Base-by-base conservation (phyloP, 2,113 vertebrate species). In the Eidolon helvum region DNA sequence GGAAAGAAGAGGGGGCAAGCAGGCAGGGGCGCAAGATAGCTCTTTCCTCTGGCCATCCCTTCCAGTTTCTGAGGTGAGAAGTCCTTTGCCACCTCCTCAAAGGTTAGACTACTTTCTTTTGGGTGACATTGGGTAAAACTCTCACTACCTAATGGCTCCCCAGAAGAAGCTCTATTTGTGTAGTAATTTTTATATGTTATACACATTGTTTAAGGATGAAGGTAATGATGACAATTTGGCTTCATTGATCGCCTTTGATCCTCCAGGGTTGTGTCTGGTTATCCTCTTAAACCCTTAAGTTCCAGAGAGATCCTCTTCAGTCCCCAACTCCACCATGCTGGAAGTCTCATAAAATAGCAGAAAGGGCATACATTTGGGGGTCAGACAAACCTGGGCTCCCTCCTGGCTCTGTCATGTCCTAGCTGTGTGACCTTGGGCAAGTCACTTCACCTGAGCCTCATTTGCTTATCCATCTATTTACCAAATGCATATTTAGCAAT, bases 381-480 rank as follows among this genome's bases (percentile, higher is more conserved):
- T 74, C 72, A 10, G 40, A 21, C 2, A 33, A 68, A 86, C 33
- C 30, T 87, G 86, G 85, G 40, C 24, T 69, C 38, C 45, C 26
- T 90, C 26, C 74, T 86, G 50, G 57, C 74, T 86, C 57, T 94
- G 40, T 66, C 45, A 45, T 74, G 43, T 84, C 57, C 79, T 48
- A 75, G 55, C 61, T 95, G 33, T 92, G 75, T 97, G 96, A 84
- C 55, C 45, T 88, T n/a, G 15, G 30, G 43, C 59, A 75, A 71
- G 80, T 94, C 59, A 26, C 74, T 87, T 79, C 33, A 59, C 24
- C 35, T 75, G 83, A 82, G 43, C 16, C 18, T 40, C 90, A 10
- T 30, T 68, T 55, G 45, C 33, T 55, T 24, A 50, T 53, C 45
- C 45, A 50, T 35, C 40, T 22, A 26, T 40, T 71, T 43, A 50